Evolutionary conservation across 2,113 vertebrate species (phyloP).

Genomic region (Myocastor coypus): DNA sequence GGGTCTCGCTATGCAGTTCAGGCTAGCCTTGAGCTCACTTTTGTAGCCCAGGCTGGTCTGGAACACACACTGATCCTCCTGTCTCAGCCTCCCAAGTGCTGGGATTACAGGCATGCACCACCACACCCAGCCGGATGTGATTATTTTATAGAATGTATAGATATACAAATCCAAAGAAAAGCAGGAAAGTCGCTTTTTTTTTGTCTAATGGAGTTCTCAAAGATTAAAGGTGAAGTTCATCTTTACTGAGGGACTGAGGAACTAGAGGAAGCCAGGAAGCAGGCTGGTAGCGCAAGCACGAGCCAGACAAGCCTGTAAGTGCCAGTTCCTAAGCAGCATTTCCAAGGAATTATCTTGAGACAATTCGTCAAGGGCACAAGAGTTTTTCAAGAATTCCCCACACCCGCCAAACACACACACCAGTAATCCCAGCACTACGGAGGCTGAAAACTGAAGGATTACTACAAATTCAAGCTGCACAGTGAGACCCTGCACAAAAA

Average conservation of each 20-base stretch:
- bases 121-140: too few species aligned
- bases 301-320: background rate
- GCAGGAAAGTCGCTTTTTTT: conserved; percentile 28
- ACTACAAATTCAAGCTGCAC: too few species aligned
- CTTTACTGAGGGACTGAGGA: background rate
- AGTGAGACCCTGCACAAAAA: too few species aligned
- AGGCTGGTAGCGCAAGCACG: conserved; percentile 24
- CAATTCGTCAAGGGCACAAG: background rate
- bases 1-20: too few species aligned
- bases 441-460: too few species aligned
- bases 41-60: background rate
- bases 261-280: background rate
- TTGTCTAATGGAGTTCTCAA: conserved; percentile 57
- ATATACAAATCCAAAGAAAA: conserved; percentile 66
- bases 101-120: background rate
- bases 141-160: conserved; percentile 56
- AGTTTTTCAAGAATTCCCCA: background rate
- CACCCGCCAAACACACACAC: too few species aligned
- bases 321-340: background rate
- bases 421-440: too few species aligned
- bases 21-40: too few species aligned
- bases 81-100: background rate
- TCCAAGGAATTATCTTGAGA: conserved; percentile 9
- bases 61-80: background rate
- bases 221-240: conserved; percentile 64